Evolutionary conservation across 2,888 invertebrate species (phyloP).

Genomic region (Andrena praecox): DNA sequence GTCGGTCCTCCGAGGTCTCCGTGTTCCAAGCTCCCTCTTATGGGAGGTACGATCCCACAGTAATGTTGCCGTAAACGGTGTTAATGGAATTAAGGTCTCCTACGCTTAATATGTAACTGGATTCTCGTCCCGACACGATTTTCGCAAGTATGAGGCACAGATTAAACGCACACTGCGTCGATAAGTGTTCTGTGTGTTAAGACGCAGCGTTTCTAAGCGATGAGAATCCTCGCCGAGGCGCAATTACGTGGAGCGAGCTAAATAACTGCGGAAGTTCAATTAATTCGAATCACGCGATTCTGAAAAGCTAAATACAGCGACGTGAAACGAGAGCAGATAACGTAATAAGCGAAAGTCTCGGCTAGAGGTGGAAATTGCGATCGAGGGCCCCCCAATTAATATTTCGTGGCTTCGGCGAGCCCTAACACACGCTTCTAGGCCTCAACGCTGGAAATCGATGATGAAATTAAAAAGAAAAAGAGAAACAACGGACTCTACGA

Average conservation of each 20-base stretch:
- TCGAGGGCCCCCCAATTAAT: slow-evolving; percentile 6
- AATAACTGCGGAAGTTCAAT: slow-evolving; percentile 40
- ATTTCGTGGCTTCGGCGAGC: not conserved
- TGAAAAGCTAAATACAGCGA: slow-evolving; percentile 28
- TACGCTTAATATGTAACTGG: not conserved
- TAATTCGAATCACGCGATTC: slow-evolving; percentile 49
- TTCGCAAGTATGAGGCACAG: not conserved
- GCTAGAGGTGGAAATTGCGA: slow-evolving; percentile 9
- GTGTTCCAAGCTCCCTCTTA: no score
- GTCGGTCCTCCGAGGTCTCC: no score
- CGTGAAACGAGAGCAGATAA: slow-evolving; percentile 31
- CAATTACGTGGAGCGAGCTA: slow-evolving; percentile 8
- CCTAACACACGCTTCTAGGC: no score
- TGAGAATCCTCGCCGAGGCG: slow-evolving; percentile 3
- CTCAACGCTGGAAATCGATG: not conserved
- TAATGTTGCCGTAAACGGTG: no score
- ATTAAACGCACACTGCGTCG: not conserved
- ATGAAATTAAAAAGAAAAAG: not conserved
- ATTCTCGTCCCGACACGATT: not conserved
- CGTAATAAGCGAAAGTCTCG: slow-evolving; percentile 53
- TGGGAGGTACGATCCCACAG: no score
- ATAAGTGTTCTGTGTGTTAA: not conserved
- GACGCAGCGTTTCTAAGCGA: not conserved
- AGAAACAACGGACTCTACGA: not conserved
- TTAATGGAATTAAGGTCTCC: no score